Evolutionary conservation across 2,888 invertebrate genomes (phyloP), one percentile per base, ranked within the genome.

Genomic region (Lysandra bellargus): DNA sequence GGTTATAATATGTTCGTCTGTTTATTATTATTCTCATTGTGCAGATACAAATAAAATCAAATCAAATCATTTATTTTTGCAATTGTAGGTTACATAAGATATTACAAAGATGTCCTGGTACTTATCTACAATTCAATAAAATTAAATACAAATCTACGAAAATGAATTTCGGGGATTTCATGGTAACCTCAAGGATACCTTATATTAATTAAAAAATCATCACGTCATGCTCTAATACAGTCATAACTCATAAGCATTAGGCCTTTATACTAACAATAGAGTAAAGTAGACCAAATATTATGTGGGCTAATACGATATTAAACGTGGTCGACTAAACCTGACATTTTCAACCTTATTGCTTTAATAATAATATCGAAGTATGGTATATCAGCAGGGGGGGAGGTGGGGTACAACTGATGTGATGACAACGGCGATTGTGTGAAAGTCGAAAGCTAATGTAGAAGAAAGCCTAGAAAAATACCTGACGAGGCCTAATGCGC

Each of bases 391-490:
- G 7, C 6, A 3, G 4, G 64, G 64, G 7, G 64, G 12, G 9
- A 12, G 53, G 5, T 9, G 30, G 9, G 76, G 30, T 9, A n/a
- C 14, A 6, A 57, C 30, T 57, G 57, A 57, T 57, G 69, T 12
- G 53, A 53, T 76, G 76, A 76, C 30, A 57, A 53, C 53, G 53
- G 76, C 33, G 6, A 75, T 76, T 30, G 76, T 53, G 76, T 53
- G 76, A 76, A 76, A 76, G 76, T 76, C 57, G 30, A 53, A 76
- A 30, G 76, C 69, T 76, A 76, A 76, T 53, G 76, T 49, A 14
- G 4, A 44, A 74, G 74, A 74, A 74, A 74, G 74, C 74, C 44
- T 74, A 44, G 74, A 74, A 74, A 74, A 74, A 44, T 74, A 74
- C 9, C n/a, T 7, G 44, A 74, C 33, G 49, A 23, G 14, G 33